Percentiles rank a stretch among this genome's conserved stretches.
Conservation (phyloP, 2,888 invertebrate species). For the Macrosiphum euphorbiae region DNA sequence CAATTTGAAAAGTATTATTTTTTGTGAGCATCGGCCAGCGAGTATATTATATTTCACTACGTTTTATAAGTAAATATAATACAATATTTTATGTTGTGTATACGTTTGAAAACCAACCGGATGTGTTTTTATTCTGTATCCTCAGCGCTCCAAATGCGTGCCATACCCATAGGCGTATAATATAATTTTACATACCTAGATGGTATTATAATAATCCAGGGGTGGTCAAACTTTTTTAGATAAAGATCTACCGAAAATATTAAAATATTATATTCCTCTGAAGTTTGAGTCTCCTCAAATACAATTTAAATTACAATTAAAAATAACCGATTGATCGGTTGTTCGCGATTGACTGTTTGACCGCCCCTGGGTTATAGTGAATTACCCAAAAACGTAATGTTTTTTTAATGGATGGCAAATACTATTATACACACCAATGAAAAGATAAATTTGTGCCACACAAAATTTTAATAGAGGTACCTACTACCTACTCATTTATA, state of each 20-base stretch:
- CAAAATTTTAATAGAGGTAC: neutral
- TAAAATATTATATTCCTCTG: no score
- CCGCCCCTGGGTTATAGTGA: neutral
- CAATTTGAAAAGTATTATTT: neutral
- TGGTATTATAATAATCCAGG: neutral
- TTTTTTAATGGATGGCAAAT: neutral
- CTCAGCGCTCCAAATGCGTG: neutral
- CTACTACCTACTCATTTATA: neutral
- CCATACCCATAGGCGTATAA: neutral
- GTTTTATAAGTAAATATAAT: neutral
- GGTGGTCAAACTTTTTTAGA: neutral
- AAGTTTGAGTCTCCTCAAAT: no score
- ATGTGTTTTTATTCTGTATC: neutral
- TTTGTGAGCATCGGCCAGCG: neutral
- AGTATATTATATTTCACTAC: neutral
- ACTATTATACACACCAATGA: neutral
- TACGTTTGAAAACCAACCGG: neutral
- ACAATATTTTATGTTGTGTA: neutral
- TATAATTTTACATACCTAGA: neutral
- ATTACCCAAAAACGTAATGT: neutral
- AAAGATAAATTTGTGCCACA: neutral
- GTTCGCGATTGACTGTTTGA: neutral
- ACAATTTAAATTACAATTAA: no score
- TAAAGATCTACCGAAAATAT: neutral
- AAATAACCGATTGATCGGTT: neutral